A percentile compares a stretch with the other conserved stretches of the same genome.
These are phyloP conservation scores for Microtus richardsoni DNA, from an alignment of 2,113 vertebrate species.

Conservation along the genomic window DNA sequence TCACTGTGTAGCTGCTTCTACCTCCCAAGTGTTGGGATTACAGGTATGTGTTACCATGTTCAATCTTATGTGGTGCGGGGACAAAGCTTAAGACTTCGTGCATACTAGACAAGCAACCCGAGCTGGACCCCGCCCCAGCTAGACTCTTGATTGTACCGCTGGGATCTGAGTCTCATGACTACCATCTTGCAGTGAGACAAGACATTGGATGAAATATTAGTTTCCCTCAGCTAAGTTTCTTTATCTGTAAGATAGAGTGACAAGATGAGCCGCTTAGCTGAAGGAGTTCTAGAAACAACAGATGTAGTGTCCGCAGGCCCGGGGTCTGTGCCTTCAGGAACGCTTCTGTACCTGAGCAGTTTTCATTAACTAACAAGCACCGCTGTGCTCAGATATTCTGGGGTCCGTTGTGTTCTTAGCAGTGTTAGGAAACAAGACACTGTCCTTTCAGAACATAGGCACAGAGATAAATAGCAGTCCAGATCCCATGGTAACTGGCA, in stretches of 20 bases:
- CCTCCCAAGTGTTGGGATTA: not conserved
- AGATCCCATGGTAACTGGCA: not conserved
- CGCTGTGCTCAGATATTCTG: not conserved
- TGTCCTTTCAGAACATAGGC: not conserved
- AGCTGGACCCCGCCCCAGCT: not conserved
- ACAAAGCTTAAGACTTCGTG: not conserved
- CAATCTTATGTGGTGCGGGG: not conserved
- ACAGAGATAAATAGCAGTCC: not conserved
- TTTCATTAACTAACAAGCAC: conserved; percentile 4
- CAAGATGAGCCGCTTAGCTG: not conserved
- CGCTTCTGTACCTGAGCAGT: not conserved
- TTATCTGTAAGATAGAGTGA: not conserved
- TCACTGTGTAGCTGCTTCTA: not conserved
- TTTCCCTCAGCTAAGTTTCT: conserved; percentile 51
- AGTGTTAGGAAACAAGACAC: not conserved
- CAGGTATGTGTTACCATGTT: not conserved
- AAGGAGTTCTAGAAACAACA: not conserved
- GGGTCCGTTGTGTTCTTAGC: conserved; percentile 5
- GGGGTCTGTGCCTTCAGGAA: not conserved
- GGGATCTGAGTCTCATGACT: not conserved
- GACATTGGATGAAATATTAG: not conserved
- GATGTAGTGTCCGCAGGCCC: not conserved
- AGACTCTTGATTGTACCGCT: not conserved
- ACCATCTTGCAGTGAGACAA: not conserved
- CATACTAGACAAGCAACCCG: too few species aligned